These are phyloP conservation scores for Spisula subtruncata DNA, from an alignment of 2,888 invertebrate genomes.

Conservation along the genomic window DNA sequence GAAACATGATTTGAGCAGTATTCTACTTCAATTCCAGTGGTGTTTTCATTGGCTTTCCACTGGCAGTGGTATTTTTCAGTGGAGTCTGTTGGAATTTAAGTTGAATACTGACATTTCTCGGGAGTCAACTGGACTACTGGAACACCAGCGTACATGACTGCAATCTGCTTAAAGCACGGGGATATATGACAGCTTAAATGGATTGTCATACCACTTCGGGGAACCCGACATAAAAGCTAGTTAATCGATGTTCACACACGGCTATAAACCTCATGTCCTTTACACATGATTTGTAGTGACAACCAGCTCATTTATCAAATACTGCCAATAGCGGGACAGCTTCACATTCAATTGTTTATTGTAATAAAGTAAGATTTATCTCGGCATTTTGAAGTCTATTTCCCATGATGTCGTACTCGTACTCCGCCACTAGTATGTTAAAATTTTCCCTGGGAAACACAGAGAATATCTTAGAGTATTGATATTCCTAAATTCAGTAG, in stretches of 20 bases:
- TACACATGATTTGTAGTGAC: constrained; percentile 9
- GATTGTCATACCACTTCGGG: neutral
- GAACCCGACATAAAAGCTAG: neutral
- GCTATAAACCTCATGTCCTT: constrained; percentile 13
- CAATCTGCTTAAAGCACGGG: neutral
- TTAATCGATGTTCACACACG: neutral
- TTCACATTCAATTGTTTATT: neutral
- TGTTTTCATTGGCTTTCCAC: no score
- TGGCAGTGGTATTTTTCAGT: no score
- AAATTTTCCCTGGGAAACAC: neutral
- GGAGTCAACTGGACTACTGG: no score
- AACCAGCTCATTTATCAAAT: constrained; percentile 6
- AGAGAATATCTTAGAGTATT: neutral
- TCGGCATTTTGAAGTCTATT: neutral
- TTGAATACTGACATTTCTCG: no score
- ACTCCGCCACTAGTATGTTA: neutral
- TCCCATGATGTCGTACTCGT: neutral
- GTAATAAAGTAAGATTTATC: constrained; percentile 26
- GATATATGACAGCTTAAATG: neutral
- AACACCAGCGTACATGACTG: no score
- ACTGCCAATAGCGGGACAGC: neutral
- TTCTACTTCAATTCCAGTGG: no score
- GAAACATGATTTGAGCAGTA: no score
- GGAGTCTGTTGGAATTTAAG: no score
- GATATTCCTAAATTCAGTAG: constrained; percentile 17